A percentile compares a stretch with the other conserved stretches of the same genome.
phyloP scores from a whole-genome alignment of 2,888 invertebrate species.

The Trachelus stipa region DNA sequence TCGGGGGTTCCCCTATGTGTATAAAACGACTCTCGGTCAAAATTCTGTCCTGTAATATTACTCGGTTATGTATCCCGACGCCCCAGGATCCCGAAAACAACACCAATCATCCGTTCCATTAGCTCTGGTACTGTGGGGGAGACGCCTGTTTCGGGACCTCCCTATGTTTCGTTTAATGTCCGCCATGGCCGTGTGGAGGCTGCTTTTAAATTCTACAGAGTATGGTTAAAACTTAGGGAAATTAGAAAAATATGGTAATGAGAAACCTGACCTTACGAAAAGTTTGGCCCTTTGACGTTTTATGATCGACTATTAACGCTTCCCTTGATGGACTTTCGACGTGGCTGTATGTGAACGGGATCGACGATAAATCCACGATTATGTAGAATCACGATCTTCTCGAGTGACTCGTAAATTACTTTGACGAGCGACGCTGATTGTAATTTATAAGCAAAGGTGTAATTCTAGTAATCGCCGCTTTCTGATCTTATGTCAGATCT shows the following conservation, averaged over 20 bases:
- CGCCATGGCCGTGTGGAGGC: neutral
- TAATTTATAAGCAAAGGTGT: neutral
- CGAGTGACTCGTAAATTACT: neutral
- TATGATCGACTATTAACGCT: neutral
- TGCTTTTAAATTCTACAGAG: constrained; percentile 1
- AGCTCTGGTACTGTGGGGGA: neutral
- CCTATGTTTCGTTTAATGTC: constrained; percentile 1
- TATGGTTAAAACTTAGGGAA: neutral
- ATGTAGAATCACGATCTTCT: neutral
- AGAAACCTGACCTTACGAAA: neutral
- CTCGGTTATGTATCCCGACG: constrained; percentile 10
- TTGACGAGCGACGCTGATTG: neutral
- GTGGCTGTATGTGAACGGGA: neutral
- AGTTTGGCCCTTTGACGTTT: neutral
- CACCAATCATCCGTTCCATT: constrained; percentile 12
- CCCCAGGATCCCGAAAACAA: constrained; percentile 8
- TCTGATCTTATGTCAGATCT: neutral
- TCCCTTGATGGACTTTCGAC: neutral
- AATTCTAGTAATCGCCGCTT: neutral
- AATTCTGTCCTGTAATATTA: constrained; percentile 5
- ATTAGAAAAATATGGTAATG: constrained; percentile 8
- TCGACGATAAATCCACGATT: neutral
- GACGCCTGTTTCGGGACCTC: neutral
- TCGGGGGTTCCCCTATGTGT: constrained; percentile 8
- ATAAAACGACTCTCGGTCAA: constrained; percentile 6